A percentile compares a stretch with the other conserved stretches of the same genome.
Evolutionary conservation across 1,140 invertebrate species (phyloP).

Genomic region (Anastrepha obliqua): DNA sequence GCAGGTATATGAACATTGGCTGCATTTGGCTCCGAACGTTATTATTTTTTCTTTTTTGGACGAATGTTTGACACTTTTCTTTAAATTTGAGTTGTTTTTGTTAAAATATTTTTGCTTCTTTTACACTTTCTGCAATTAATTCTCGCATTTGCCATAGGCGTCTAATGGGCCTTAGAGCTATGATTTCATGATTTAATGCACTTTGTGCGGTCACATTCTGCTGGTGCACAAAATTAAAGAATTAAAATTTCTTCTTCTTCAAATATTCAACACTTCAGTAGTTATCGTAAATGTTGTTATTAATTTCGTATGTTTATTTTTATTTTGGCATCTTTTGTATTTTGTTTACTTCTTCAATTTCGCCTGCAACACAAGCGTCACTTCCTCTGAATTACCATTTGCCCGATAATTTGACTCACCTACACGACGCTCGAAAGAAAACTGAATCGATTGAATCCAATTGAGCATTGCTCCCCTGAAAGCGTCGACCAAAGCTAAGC

Average conservation of each 20-base stretch:
- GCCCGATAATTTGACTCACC: constrained; percentile 27
- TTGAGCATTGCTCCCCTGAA: constrained; percentile 33
- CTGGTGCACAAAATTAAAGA: not conserved
- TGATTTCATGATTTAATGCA: constrained; percentile 7
- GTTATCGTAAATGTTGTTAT: not conserved
- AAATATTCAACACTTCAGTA: not conserved
- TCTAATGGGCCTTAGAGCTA: not conserved
- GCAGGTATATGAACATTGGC: not conserved
- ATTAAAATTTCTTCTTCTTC: no score
- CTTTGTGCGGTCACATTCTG: constrained; percentile 22
- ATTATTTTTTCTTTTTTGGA: not conserved
- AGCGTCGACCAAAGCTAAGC: constrained; percentile 14
- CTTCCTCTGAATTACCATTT: constrained; percentile 19
- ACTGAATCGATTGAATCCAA: constrained; percentile 36
- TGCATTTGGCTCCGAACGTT: not conserved
- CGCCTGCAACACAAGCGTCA: constrained; percentile 23
- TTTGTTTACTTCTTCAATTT: not conserved
- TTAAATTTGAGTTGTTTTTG: not conserved
- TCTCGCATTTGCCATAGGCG: not conserved
- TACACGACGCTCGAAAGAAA: constrained; percentile 40
- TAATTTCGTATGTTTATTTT: not conserved
- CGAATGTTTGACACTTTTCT: no score
- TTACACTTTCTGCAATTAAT: not conserved
- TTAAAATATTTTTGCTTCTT: not conserved
- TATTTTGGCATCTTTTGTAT: not conserved